These are phyloP conservation scores for Philereme transversata DNA, from an alignment of 2,888 invertebrate species.

Conservation along the genomic window DNA sequence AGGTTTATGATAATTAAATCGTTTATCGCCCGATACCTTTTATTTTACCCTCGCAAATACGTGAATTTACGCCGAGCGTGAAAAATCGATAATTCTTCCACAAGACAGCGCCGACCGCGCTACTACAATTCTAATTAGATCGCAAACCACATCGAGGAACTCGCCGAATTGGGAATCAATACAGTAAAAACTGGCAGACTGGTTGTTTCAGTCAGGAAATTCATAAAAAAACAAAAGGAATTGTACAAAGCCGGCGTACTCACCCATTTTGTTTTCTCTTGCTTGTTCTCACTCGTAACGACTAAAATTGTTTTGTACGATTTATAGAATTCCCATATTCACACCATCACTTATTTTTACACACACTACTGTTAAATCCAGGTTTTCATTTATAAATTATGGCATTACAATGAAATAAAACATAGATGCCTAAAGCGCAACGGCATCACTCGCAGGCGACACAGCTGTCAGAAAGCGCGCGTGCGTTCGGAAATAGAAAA, in stretches of 20 bases:
- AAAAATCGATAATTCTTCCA: slow-evolving; percentile 74
- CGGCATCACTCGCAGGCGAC: slow-evolving; percentile 31
- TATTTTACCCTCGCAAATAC: slow-evolving; percentile 25
- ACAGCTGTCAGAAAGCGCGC: slow-evolving; percentile 54
- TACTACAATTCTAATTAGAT: slow-evolving; percentile 47
- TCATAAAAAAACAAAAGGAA: slow-evolving; percentile 45
- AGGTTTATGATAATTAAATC: slow-evolving; percentile 9
- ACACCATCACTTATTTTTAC: slow-evolving; percentile 51
- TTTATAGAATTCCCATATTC: slow-evolving; percentile 58
- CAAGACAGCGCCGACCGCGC: slow-evolving; percentile 36
- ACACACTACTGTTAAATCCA: slow-evolving; percentile 44
- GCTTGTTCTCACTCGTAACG: slow-evolving; percentile 43
- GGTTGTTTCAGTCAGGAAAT: slow-evolving; percentile 15
- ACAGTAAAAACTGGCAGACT: slow-evolving; percentile 3
- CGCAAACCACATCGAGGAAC: slow-evolving; percentile 3
- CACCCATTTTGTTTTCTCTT: slow-evolving; percentile 70
- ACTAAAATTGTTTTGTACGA: slow-evolving; percentile 43
- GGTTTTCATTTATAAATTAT: slow-evolving; percentile 11
- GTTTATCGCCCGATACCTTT: not conserved
- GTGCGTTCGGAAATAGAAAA: slow-evolving; percentile 45
- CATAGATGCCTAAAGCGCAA: slow-evolving; percentile 8
- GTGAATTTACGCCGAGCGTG: slow-evolving; percentile 54
- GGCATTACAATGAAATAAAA: slow-evolving; percentile 2
- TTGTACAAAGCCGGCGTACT: slow-evolving; percentile 63
- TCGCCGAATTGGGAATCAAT: slow-evolving; percentile 13